Percentiles rank a stretch among this genome's conserved stretches.
These are phyloP conservation scores for Regulus satrapa DNA, from an alignment of 2,113 vertebrate genomes.

Conservation along the genomic window DNA sequence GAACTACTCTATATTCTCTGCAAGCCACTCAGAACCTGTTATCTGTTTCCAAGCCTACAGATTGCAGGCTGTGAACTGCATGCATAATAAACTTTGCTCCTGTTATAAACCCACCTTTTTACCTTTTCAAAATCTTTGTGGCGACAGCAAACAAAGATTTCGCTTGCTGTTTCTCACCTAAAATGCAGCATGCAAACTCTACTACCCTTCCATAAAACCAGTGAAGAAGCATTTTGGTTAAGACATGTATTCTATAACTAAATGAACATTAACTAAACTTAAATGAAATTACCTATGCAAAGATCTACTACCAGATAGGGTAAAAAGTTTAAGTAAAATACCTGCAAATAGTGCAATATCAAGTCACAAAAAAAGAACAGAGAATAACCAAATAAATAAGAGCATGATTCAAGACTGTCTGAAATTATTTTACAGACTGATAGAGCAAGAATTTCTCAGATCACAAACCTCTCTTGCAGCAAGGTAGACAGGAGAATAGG, in stretches of 20 bases:
- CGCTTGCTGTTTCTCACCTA: neutral
- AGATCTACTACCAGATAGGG: neutral
- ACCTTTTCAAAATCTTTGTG: neutral
- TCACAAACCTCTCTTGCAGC: neutral
- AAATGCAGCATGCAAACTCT: neutral
- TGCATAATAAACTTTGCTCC: neutral
- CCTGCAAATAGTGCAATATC: neutral
- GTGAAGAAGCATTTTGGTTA: neutral
- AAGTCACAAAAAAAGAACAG: neutral
- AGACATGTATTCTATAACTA: neutral
- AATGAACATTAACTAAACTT: neutral
- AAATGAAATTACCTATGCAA: neutral
- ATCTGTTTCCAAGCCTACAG: conserved; percentile 5
- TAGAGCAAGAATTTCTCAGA: neutral
- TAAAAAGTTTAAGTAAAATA: neutral
- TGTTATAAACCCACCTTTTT: neutral
- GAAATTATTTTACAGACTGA: neutral
- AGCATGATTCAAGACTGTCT: rapidly evolving
- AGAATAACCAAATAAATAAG: neutral
- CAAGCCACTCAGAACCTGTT: conserved; percentile 1
- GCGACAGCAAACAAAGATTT: neutral
- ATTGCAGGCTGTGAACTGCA: neutral
- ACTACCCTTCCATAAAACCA: neutral
- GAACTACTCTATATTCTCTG: neutral
- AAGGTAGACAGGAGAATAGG: neutral